Conservation (phyloP, 2,888 invertebrate genomes). For the Microctonus hyperodae region DNA sequence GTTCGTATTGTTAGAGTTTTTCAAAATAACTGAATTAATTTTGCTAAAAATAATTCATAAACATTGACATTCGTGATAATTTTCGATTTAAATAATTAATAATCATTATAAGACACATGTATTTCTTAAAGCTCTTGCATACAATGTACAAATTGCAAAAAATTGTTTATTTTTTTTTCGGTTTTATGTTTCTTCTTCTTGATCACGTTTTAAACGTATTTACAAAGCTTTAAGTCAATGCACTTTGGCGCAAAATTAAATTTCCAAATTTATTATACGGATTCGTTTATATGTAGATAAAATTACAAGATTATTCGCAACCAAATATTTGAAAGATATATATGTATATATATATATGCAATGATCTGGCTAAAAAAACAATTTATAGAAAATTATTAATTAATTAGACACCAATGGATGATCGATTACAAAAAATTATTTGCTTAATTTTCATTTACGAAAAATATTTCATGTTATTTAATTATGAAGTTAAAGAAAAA, state of each 20-base stretch:
- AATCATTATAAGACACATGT: constrained; percentile 60
- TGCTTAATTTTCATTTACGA: neutral
- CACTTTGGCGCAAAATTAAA: constrained; percentile 21
- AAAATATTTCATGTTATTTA: neutral
- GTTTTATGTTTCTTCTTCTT: constrained; percentile 23
- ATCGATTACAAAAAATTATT: neutral
- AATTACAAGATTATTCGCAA: neutral
- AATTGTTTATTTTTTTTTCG: constrained; percentile 35
- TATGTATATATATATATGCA: too few relatives aligned
- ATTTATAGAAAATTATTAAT: neutral
- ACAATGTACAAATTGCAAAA: constrained; percentile 38
- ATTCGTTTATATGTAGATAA: neutral
- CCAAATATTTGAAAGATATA: neutral
- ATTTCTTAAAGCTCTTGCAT: constrained; percentile 50
- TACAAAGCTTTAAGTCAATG: constrained; percentile 29
- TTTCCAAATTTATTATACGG: neutral
- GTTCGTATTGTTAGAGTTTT: too few relatives aligned
- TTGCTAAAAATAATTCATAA: neutral
- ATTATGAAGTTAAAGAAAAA: constrained; percentile 7
- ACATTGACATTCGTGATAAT: neutral
- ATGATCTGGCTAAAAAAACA: neutral
- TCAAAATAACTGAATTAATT: neutral
- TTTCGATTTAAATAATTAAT: constrained; percentile 39
- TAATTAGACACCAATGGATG: neutral
- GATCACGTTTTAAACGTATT: constrained; percentile 26